These are phyloP conservation scores for Leptoclinus maculatus DNA, from an alignment of 2,797 vertebrate species.

Conservation along the genomic window DNA sequence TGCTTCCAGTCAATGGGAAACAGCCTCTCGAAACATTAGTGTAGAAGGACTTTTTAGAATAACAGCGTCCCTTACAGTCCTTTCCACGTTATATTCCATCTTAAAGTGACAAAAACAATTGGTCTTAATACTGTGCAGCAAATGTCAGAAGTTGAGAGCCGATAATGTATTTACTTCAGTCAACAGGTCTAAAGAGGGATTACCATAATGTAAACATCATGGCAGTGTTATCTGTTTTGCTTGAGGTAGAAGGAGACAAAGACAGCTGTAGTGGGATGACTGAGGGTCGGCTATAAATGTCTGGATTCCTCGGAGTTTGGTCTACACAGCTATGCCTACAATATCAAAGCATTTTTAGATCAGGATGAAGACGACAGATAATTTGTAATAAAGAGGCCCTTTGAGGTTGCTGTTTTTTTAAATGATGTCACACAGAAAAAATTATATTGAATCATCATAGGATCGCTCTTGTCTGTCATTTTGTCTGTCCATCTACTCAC, in stretches of 20 bases:
- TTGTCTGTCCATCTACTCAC: conserved; percentile 1
- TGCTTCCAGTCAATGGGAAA: neutral
- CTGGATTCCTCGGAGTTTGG: neutral
- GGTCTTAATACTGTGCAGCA: neutral
- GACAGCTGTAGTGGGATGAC: neutral
- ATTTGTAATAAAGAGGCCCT: neutral
- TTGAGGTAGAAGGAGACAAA: neutral
- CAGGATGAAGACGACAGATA: neutral
- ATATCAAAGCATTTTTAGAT: neutral
- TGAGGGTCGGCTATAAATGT: neutral
- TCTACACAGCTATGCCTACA: neutral
- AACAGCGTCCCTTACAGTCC: neutral
- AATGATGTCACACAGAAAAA: neutral
- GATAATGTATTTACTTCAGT: conserved; percentile 3
- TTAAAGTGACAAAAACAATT: neutral
- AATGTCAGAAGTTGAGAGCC: conserved; percentile 1
- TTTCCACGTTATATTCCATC: neutral
- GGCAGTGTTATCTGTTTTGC: neutral
- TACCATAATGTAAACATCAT: neutral
- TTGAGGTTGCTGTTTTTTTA: too few species aligned
- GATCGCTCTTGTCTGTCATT: neutral
- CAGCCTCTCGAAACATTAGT: neutral
- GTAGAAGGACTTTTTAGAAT: neutral
- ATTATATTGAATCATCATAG: neutral
- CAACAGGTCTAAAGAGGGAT: neutral